A percentile compares a stretch with the other conserved stretches of the same genome.
These are phyloP conservation scores for Eurypyga helias DNA, from an alignment of 2,113 vertebrate species.

Conservation along the genomic window DNA sequence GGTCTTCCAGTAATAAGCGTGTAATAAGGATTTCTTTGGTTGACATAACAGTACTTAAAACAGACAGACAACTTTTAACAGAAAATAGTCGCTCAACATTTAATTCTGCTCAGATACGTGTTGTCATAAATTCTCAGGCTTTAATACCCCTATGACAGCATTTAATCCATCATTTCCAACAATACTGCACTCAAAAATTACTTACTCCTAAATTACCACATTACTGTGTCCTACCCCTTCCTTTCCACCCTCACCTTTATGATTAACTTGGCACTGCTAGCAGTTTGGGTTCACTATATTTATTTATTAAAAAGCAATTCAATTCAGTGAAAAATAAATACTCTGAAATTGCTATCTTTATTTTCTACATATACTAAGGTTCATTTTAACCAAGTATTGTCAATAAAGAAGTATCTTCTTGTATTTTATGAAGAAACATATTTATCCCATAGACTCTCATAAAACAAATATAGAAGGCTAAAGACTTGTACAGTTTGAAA, in stretches of 20 bases:
- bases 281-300: not conserved
- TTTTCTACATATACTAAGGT: not conserved
- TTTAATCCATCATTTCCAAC: not conserved
- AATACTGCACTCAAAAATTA: not conserved
- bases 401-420: not conserved
- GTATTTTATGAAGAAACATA: not conserved
- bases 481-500: not conserved
- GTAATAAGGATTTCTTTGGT: not conserved
- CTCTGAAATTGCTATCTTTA: not conserved
- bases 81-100: not conserved
- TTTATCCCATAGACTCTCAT: not conserved
- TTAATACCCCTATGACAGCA: not conserved
- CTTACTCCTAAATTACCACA: not conserved
- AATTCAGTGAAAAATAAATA: not conserved
- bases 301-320: not conserved
- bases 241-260: not conserved
- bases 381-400: not conserved
- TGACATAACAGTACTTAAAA: not conserved
- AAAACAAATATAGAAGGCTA: not conserved
- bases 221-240: not conserved
- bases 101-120: not conserved
- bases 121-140: not conserved
- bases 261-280: not conserved
- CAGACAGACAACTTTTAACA: not conserved
- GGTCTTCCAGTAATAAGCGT: not conserved